Evolutionary conservation across 2,113 vertebrate species (phyloP).

Genomic region (Struthidea cinerea): DNA sequence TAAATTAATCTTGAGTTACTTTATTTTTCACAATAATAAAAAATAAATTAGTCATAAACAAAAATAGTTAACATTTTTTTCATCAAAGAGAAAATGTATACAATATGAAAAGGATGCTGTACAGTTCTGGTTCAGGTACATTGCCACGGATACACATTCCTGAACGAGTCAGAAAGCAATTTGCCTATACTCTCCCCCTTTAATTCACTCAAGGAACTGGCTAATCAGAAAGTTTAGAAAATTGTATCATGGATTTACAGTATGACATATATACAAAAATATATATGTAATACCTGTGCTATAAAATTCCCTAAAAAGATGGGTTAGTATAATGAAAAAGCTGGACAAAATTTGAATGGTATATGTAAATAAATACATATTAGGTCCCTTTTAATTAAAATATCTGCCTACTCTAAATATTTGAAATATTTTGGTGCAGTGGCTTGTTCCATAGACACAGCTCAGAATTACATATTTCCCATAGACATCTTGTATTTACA

Average conservation of each 20-base stretch:
- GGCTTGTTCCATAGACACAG: slow-evolving; percentile 67
- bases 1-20: slow-evolving; percentile 55
- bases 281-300: slow-evolving; percentile 47
- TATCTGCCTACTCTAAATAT: slow-evolving; percentile 72
- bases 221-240: slow-evolving; percentile 32
- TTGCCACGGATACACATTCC: slow-evolving; percentile 30
- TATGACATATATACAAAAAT: slow-evolving; percentile 58
- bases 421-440: slow-evolving; percentile 68
- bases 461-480: slow-evolving; percentile 74
- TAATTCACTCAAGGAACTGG: slow-evolving; percentile 42
- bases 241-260: slow-evolving; percentile 39
- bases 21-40: slow-evolving; percentile 79
- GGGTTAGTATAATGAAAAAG: slow-evolving; percentile 64
- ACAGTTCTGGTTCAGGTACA: slow-evolving; percentile 58
- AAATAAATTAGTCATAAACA: slow-evolving; percentile 84
- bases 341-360: slow-evolving; percentile 50
- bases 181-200: slow-evolving; percentile 18
- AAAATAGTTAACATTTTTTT: slow-evolving; percentile 76
- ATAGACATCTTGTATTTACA: slow-evolving; percentile 84
- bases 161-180: slow-evolving; percentile 50
- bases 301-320: slow-evolving; percentile 48
- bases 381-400: slow-evolving; percentile 69
- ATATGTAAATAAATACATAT: slow-evolving; percentile 78
- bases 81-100: slow-evolving; percentile 62
- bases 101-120: slow-evolving; percentile 61